Base-by-base conservation (phyloP, 2,888 invertebrate genomes). In the Epinotia ramella region DNA sequence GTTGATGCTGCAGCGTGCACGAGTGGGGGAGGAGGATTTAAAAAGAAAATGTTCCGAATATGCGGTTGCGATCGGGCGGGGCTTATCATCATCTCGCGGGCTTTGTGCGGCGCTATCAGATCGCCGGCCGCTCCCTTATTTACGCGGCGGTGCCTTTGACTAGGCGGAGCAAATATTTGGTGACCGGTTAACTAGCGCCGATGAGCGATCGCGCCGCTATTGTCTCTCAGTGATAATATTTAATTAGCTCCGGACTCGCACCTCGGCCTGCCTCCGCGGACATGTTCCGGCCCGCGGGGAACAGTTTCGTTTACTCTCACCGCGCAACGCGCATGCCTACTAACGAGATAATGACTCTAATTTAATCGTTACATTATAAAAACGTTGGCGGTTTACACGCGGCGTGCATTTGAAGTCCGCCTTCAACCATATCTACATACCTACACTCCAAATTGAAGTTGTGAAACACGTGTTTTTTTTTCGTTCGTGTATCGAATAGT, bases 171-270 rank as follows among this genome's bases (percentile, higher is more conserved):
- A 91, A 94, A 94, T 93, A 92, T 94, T 94, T 94, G 90, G 89
- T 85, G 88, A 91, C 89, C 87, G 84, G 91, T 91, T 91, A 92
- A 91, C 90, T 90, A 91, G 89, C 89, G 88, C 90, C 89, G 89
- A 91, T 92, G 89, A 90, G 86, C 87, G 89, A 89, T 89, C 88
- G 85, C 86, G 85, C 88, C 84, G 85, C 87, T 79, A 91, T 93
- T 93, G 93, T 93, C 89, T 91, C 89, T 89, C 80, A 88, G 88
- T 92, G 92, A 92, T 93, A 93, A 93, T 93, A 93, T 94, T 93
- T 94, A 93, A 94, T 94, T 92, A 94, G 92, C 88, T 84, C 80
- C 86, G 88, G 85, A 90, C 91, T 93, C 90, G 89, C 93, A 92
- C 93, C 93, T 92, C 85, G 86, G 84, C 88, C 82, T 84, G 85